Evolutionary conservation across 2,797 vertebrate species (phyloP).

Genomic region (Sebastes dallii): DNA sequence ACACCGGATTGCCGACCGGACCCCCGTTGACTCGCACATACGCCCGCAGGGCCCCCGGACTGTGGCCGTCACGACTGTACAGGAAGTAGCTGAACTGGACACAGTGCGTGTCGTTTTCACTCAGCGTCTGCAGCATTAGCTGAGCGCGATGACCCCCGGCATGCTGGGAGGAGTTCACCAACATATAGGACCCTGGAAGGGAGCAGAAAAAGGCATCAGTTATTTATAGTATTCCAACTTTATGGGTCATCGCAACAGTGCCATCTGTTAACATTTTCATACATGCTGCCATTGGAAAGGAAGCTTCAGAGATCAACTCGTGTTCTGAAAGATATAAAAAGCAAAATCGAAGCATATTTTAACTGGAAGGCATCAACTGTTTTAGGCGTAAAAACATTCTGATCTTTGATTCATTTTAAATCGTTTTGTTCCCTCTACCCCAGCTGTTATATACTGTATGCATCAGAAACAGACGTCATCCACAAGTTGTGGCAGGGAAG

Average conservation of each 20-base stretch:
- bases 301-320: neutral
- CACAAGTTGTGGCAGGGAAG: constrained; percentile 1
- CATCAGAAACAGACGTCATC: constrained; percentile 7
- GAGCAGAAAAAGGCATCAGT: constrained; percentile 13
- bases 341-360: neutral
- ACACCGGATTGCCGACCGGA: constrained; percentile 88
- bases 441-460: neutral
- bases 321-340: neutral
- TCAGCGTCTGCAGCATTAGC: constrained; percentile 90
- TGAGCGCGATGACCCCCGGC: constrained; percentile 89
- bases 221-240: neutral
- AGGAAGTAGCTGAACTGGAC: constrained; percentile 99
- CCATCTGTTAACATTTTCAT: neutral
- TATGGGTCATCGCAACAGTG: neutral
- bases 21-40: constrained; percentile 92
- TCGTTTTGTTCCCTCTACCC: neutral
- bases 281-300: neutral
- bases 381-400: neutral
- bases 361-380: neutral
- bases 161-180: constrained; percentile 96
- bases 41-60: constrained; percentile 88
- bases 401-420: constrained; percentile 2
- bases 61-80: constrained; percentile 93
- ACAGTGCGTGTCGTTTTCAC: constrained; percentile 97
- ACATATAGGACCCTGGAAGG: constrained; percentile 90